These are phyloP conservation scores for Erebia epiphron DNA, from an alignment of 2,888 invertebrate genomes.

Conservation along the genomic window DNA sequence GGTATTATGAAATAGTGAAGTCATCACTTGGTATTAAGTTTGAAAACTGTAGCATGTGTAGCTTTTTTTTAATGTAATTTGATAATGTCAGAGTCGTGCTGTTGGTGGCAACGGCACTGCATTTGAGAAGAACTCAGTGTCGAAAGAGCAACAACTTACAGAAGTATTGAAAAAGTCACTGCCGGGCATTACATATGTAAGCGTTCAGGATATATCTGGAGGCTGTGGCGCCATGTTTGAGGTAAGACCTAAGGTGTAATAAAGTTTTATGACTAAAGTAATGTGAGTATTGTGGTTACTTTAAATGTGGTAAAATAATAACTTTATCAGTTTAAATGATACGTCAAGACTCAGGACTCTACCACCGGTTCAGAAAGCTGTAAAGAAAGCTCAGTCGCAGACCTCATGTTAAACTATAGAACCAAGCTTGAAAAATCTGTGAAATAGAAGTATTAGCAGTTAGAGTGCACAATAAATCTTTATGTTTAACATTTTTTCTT, in stretches of 20 bases:
- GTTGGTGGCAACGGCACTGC: conserved; percentile 53
- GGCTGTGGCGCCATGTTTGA: conserved; percentile 93
- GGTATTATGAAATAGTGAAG: not conserved
- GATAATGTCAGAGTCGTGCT: conserved; percentile 49
- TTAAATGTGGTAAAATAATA: no score
- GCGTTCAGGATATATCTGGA: conserved; percentile 89
- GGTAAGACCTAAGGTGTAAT: conserved; percentile 53
- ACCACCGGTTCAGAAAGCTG: no score
- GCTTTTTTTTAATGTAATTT: not conserved
- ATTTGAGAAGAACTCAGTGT: conserved; percentile 61
- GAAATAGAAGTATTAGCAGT: no score
- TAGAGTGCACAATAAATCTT: not conserved
- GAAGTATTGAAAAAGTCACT: conserved; percentile 68
- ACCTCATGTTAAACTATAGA: no score
- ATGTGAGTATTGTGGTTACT: no score
- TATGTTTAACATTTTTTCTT: not conserved
- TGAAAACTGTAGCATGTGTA: not conserved
- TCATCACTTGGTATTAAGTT: not conserved
- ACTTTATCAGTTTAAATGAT: no score
- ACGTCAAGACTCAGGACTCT: no score
- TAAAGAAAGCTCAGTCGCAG: no score
- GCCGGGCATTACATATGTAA: conserved; percentile 85
- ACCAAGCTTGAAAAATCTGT: no score
- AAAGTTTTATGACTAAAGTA: no score
- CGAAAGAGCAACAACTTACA: conserved; percentile 68